A percentile compares a stretch with the other conserved stretches of the same genome.
Evolutionary conservation across 2,797 vertebrate genomes (phyloP).

Genomic region (Periparus ater): DNA sequence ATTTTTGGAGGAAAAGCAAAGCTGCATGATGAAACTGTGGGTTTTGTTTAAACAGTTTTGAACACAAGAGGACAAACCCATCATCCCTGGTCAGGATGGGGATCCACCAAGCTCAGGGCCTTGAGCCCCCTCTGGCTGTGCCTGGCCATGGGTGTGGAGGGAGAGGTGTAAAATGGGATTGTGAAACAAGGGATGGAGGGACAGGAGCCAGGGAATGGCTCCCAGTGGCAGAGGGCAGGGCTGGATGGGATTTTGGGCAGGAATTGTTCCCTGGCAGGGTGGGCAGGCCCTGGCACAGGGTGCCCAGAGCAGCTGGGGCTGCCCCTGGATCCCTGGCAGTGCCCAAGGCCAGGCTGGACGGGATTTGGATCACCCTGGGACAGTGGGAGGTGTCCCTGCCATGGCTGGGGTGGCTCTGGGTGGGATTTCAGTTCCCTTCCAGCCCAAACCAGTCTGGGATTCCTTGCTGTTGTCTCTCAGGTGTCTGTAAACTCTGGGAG

Average conservation of each 20-base stretch:
- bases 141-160: not conserved
- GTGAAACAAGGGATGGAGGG: not conserved
- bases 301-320: not conserved
- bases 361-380: not conserved
- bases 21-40: not conserved
- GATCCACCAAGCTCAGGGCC: not conserved
- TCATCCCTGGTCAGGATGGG: not conserved
- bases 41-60: not conserved
- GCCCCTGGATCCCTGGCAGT: not conserved
- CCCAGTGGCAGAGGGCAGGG: not conserved
- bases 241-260: not conserved
- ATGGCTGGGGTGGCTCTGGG: rapidly evolving
- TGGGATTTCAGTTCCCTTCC: not conserved
- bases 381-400: not conserved
- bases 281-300: not conserved
- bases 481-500: not conserved
- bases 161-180: not conserved
- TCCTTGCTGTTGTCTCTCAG: not conserved
- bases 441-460: not conserved
- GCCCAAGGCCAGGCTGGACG: not conserved
- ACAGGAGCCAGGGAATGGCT: not conserved
- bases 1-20: not conserved
- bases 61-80: not conserved
- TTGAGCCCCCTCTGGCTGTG: not conserved
- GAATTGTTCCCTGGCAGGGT: not conserved